A percentile compares a stretch with the other conserved stretches of the same genome.
phyloP scores from a whole-genome alignment of 2,888 invertebrate species.

The Perizoma affinitatum region DNA sequence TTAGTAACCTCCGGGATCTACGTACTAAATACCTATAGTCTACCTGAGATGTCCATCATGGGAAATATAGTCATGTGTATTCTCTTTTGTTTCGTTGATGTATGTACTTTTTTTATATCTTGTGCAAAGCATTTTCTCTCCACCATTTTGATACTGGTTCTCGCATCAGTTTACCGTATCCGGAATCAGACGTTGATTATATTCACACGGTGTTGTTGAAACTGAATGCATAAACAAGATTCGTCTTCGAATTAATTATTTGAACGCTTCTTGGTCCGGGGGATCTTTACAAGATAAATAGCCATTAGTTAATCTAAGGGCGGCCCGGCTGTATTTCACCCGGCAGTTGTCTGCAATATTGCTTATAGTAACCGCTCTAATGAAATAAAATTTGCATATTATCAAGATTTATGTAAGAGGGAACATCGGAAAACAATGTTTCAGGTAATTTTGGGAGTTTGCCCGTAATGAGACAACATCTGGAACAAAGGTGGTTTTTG shows the following conservation, averaged over 20 bases:
- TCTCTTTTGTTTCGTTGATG: too few species aligned
- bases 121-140: too few species aligned
- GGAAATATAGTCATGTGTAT: too few species aligned
- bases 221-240: slow-evolving; percentile 24
- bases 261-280: slow-evolving; percentile 63
- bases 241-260: slow-evolving; percentile 63
- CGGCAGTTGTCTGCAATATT: slow-evolving; percentile 60
- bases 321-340: slow-evolving; percentile 74
- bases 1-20: too few species aligned
- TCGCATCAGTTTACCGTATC: too few species aligned
- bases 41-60: too few species aligned
- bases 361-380: slow-evolving; percentile 79
- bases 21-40: too few species aligned
- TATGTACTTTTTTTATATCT: too few species aligned
- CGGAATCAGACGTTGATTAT: background rate
- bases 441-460: slow-evolving; percentile 53
- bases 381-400: slow-evolving; percentile 84
- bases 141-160: too few species aligned
- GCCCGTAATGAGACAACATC: slow-evolving; percentile 47
- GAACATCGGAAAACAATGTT: slow-evolving; percentile 72
- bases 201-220: slow-evolving; percentile 2
- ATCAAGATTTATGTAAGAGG: slow-evolving; percentile 75
- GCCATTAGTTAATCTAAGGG: slow-evolving; percentile 82
- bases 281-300: slow-evolving; percentile 81
- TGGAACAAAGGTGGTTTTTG: slow-evolving; percentile 18